Evolutionary conservation across 2,797 vertebrate species (phyloP).

Genomic region (Brachymystax lenok): DNA sequence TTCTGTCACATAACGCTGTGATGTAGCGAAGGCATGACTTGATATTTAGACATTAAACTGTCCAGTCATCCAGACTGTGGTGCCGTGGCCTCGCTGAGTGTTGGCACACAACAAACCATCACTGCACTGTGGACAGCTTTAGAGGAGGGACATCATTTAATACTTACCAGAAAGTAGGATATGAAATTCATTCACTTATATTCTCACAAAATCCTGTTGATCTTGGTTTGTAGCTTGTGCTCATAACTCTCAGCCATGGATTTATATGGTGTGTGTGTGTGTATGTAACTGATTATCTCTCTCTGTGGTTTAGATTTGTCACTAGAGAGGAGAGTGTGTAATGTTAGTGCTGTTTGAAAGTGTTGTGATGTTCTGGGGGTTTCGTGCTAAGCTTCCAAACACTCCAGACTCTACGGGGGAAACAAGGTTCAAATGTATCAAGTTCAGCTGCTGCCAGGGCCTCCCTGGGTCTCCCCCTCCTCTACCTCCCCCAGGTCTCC

Average conservation of each 20-base stretch:
- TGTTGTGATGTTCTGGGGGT: conserved; percentile 44
- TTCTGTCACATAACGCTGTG: too few species aligned
- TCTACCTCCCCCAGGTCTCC: conserved; percentile 18
- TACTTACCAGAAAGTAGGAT: neutral
- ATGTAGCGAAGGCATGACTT: neutral
- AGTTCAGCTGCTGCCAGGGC: conserved; percentile 54
- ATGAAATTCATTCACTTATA: neutral
- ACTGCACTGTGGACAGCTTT: neutral
- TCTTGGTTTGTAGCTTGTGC: neutral
- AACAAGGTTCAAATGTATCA: conserved; percentile 68
- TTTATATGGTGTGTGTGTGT: neutral
- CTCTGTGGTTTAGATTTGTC: conserved; percentile 17
- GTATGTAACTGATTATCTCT: conserved; percentile 16
- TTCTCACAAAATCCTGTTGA: neutral
- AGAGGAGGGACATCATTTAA: neutral
- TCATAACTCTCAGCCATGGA: neutral
- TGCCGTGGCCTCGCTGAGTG: neutral
- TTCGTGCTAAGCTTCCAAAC: conserved; percentile 58
- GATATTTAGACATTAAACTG: neutral
- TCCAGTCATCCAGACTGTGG: neutral
- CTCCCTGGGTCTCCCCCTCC: conserved; percentile 36
- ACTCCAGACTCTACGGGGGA: conserved; percentile 47
- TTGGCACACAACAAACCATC: neutral
- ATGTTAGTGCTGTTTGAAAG: conserved; percentile 22
- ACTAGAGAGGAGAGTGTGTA: conserved; percentile 33